Evolutionary conservation across 2,797 vertebrate species (phyloP).

Genomic region (Anguilla pacifica): DNA sequence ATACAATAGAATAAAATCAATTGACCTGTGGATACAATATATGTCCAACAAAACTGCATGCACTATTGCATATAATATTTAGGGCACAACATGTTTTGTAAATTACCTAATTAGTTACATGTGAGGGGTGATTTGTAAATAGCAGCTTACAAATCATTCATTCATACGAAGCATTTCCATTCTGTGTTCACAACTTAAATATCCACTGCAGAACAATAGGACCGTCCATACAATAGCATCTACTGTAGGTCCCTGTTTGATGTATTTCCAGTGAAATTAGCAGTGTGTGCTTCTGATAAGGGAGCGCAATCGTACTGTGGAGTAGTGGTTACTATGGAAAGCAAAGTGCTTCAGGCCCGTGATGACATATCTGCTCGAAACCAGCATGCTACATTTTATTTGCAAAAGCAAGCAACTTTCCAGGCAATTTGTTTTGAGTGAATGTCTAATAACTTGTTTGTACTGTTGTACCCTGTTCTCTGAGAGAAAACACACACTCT

Average conservation of each 20-base stretch:
- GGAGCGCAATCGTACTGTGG: neutral
- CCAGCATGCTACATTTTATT: neutral
- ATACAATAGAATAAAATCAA: neutral
- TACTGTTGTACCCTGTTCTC: neutral
- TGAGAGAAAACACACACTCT: neutral
- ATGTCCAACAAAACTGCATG: neutral
- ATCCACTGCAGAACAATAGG: neutral
- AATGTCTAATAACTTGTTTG: constrained; percentile 4
- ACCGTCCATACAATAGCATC: neutral
- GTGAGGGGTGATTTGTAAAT: neutral
- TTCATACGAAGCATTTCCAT: neutral
- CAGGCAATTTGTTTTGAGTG: neutral
- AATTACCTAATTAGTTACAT: neutral
- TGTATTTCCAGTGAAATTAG: constrained; percentile 5
- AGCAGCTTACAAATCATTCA: neutral
- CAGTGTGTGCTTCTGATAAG: constrained; percentile 17
- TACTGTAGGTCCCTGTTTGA: neutral
- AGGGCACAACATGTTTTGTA: neutral
- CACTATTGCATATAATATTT: neutral
- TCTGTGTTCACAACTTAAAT: neutral
- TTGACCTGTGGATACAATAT: neutral
- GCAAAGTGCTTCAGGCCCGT: neutral
- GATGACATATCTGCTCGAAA: constrained; percentile 15
- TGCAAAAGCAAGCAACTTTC: neutral
- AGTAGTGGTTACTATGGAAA: constrained; percentile 23